Base-by-base conservation (phyloP, 2,113 vertebrate genomes). In the Perccottus glenii region DNA sequence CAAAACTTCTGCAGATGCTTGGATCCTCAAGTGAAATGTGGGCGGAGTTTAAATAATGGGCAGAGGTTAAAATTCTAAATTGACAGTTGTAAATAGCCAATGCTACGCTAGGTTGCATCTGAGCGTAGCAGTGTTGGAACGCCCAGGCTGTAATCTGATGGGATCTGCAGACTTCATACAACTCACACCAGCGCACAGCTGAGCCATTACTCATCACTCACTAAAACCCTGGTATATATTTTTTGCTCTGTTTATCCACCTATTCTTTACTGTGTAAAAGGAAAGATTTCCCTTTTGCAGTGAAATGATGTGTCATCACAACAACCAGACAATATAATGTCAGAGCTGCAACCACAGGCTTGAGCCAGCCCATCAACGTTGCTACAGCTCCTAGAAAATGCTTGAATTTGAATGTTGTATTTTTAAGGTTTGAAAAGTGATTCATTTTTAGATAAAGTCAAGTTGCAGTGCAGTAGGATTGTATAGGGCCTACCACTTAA, bases 101-200 rank as follows among this genome's bases (percentile, higher is more conserved):
- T 2, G 0, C 9, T 42, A 3, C 32, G 7, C 8, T 5, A 6
- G 46, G n/a, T 19, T 0, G 0, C 27, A 9, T 14, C 0, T 40
- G 19, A 27, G 1, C 3, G 19, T 27, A 27, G 19, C 19, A 27
- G 19, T 27, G 19, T 27, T 27, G 19, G 19, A 27, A 27, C 19
- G 19, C 38, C 5, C 9, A 2, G 44, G 44, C 44, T 46, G 11
- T 10, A 14, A 11, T 11, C 12, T 85, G 71, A 84, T 74, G 81
- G 72, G 77, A 79, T 75, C 66, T 67, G 56, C 80, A 88, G 71
- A 75, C 44, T 46, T 10, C 12, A 27, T 27, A 27, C 19, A 27
- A 60, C 15, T 27, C 40, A 27, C 15, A 44, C 15, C 9, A 3
- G 3, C 42, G n/a, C n/a, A 12, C n/a, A 44, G 12, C 11, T 11